Base-by-base conservation (phyloP, 2,888 invertebrate genomes). In the Villa cingulata region DNA sequence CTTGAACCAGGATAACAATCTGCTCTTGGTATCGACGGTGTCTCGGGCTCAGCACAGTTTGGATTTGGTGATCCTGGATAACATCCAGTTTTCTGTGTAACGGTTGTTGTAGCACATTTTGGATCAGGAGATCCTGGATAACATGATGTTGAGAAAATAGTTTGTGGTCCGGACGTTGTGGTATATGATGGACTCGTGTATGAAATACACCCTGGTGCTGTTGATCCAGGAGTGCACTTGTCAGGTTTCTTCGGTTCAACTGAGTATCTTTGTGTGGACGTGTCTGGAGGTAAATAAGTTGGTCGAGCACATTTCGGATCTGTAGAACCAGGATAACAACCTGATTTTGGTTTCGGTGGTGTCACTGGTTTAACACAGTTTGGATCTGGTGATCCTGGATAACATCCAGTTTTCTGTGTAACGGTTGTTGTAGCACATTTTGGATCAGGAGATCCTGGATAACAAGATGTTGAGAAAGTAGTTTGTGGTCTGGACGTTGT, bases 381-480 rank as follows among this genome's bases (percentile, higher is more conserved):
- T 1, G 66, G 64, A 52, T 54, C 54, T 0, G 60, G 60, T 41
- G 64, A 68, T 9, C 64, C 56, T 0, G 63, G 63, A 37, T 57
- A 61, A 49, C 64, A 64, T 1, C 51, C 51, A 6, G 61, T 58
- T n/a, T 36, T 5, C n/a, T 7, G n/a, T 32, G 54, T 50, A 17
- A 48, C 34, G 4, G 3, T 34, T 34, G 48, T 38, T 56, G 54
- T 52, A 3, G 64, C 61, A 40, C 66, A 67, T 40, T 66, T 56
- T 1, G 66, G 64, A 52, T 54, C 54, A 0, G 60, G 60, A 41
- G 64, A 68, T 9, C 64, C 56, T 0, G 63, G 60, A 44, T 63
- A 62, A n/a, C 56, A 54, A 2, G 51, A 4, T 34, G 14, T 4
- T 15, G 12, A 34, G 4, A 34, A 4, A 4, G 34, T 34, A 34